Evolutionary conservation across 2,113 vertebrate genomes (phyloP), one percentile per base, ranked within the genome.

Genomic region (Turnix velox): DNA sequence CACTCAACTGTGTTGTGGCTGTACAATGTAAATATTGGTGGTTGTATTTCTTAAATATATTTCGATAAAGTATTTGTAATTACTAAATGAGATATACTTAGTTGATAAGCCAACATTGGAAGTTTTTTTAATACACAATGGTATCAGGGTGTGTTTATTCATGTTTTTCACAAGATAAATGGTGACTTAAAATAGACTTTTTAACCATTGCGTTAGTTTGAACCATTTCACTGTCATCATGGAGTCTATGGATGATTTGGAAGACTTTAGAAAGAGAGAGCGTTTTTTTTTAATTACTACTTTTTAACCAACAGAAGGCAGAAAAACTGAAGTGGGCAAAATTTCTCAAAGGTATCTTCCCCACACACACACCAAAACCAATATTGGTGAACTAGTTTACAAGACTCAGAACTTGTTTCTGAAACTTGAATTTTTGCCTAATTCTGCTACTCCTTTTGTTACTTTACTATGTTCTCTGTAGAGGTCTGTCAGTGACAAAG

Each of bases 321-420:
- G 59, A 52, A 52, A 51, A 84, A 28, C 18, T 59, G 51, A 59
- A 77, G 83, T 80, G 10, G 23, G 15, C 20, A 79, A 69, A 19
- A 4, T 2, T 2, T 24, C 35, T 27, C 8, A 54, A 33, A 37
- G 46, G 33, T 39, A n/a, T 20, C 4, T 42, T 7, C 15, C 14
- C 9, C 3, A 27, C 13, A 3, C 1, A 7, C 16, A 19, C 6
- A 12, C 3, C 12, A 30, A 45, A 58, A 8, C 4, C 0, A 1
- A 58, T 68, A 63, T 31, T 59, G 10, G 59, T 88, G 61, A 37
- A 12, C 6, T 40, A 16, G 13, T 25, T 55, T 68, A 49, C 24
- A 65, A 40, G 51, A 35, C 68, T 43, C 27, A 54, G 14, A 52
- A 33, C 45, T 80, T 54, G 3, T 16, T 84, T 80, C 57, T 59